Conservation (phyloP, 1,140 invertebrate species). For the Aphelinus certus region DNA sequence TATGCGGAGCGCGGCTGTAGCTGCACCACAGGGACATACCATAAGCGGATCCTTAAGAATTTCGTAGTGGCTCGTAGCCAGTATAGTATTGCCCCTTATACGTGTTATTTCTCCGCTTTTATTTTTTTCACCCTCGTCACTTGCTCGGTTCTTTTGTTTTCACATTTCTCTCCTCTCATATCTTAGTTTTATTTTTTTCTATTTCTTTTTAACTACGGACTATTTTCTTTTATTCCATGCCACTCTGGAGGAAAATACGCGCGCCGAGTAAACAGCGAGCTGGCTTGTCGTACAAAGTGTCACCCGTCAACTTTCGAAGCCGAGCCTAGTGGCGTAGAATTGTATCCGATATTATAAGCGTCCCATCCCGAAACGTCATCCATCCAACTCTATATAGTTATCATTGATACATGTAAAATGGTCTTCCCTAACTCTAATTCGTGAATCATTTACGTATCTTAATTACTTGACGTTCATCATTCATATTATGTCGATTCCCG, state of each 20-base stretch:
- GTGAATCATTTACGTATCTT: no score
- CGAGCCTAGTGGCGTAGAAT: no score
- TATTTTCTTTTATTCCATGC: neutral
- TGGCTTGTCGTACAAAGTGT: constrained; percentile 8
- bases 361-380: no score
- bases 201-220: neutral
- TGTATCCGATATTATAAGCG: no score
- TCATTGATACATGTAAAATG: no score
- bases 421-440: no score
- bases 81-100: no score
- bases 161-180: neutral
- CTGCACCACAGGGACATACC: neutral
- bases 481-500: no score
- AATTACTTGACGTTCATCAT: no score
- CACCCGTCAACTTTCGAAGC: neutral
- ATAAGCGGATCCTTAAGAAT: constrained; percentile 27
- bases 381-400: no score
- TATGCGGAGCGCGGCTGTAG: no score
- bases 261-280: neutral
- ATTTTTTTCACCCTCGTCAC: neutral
- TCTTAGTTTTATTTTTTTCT: neutral
- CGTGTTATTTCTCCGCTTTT: neutral
- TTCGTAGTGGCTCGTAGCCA: neutral
- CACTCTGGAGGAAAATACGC: constrained; percentile 11
- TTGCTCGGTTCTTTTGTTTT: neutral